phyloP scores from a whole-genome alignment of 2,113 vertebrate species.

The Spea multiplicata region DNA sequence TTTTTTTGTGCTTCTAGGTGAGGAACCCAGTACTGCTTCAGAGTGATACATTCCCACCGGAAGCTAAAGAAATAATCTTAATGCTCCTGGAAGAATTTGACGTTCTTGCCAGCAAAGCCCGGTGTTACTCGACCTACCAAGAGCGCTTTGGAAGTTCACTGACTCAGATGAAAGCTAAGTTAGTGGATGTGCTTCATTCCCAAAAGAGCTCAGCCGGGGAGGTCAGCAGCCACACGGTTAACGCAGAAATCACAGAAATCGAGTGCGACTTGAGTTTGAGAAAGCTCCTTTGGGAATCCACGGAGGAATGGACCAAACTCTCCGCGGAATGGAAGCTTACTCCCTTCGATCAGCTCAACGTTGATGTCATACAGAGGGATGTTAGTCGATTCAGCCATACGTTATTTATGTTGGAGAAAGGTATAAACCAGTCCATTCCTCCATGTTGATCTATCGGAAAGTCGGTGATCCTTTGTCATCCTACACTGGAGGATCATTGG shows the following conservation, averaged over 20 bases:
- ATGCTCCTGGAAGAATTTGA: slow-evolving; percentile 53
- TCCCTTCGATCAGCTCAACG: slow-evolving; percentile 55
- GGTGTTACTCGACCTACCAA: slow-evolving; percentile 54
- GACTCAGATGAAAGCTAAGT: slow-evolving; percentile 25
- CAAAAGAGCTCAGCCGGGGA: slow-evolving; percentile 33
- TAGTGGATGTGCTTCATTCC: slow-evolving; percentile 35
- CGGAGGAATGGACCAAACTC: slow-evolving; percentile 56
- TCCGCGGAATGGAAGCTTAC: slow-evolving; percentile 54
- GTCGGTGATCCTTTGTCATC: too few species aligned
- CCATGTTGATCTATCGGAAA: too few species aligned
- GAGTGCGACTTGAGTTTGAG: slow-evolving; percentile 59
- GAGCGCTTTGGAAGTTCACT: slow-evolving; percentile 40
- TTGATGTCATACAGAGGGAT: slow-evolving; percentile 56
- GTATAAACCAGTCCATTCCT: slow-evolving; percentile 40
- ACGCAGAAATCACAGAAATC: slow-evolving; percentile 57
- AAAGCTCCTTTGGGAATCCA: slow-evolving; percentile 60
- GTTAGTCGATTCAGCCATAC: slow-evolving; percentile 60
- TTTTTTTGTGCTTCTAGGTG: slow-evolving; percentile 50
- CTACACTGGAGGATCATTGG: too few species aligned
- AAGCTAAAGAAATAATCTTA: slow-evolving; percentile 54
- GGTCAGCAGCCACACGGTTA: slow-evolving; percentile 41
- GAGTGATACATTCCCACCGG: slow-evolving; percentile 41
- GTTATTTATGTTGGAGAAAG: slow-evolving; percentile 62
- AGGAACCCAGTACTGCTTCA: slow-evolving; percentile 56
- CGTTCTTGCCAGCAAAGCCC: slow-evolving; percentile 50